A percentile compares a stretch with the other conserved stretches of the same genome.
Evolutionary conservation across 2,113 vertebrate genomes (phyloP).

Genomic region (Cyprinus carpio): DNA sequence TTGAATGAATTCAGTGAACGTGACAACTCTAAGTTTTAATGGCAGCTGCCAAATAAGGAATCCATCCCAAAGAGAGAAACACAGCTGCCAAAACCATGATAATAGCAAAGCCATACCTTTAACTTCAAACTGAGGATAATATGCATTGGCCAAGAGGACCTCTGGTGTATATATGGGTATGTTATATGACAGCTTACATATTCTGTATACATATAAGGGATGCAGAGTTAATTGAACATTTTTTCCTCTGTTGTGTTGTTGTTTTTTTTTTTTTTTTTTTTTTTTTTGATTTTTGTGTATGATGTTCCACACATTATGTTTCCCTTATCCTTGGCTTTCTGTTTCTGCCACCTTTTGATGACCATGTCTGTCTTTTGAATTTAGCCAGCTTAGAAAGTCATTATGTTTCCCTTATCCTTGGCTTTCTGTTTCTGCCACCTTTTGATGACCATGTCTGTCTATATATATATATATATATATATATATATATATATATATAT

Average conservation of each 20-base stretch:
- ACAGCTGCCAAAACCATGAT: neutral
- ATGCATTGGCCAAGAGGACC: neutral
- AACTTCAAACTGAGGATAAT: neutral
- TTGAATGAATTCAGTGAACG: neutral
- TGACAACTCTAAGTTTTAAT: neutral
- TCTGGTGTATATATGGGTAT: neutral
- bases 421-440: neutral
- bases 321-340: neutral
- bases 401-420: neutral
- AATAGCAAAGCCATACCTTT: neutral
- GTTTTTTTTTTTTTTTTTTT: neutral
- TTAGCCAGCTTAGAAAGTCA: neutral
- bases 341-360: neutral
- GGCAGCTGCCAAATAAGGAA: neutral
- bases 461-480: too few species aligned
- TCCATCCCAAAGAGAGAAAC: neutral
- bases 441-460: neutral
- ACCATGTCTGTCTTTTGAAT: neutral
- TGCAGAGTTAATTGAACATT: too few species aligned
- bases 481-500: neutral
- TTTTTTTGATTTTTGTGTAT: neutral
- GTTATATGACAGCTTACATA: neutral
- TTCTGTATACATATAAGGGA: too few species aligned
- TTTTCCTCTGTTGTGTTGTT: neutral
- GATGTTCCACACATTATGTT: neutral